phyloP scores from a whole-genome alignment of 2,888 invertebrate species.

The Brachypalpus laphriformis region DNA sequence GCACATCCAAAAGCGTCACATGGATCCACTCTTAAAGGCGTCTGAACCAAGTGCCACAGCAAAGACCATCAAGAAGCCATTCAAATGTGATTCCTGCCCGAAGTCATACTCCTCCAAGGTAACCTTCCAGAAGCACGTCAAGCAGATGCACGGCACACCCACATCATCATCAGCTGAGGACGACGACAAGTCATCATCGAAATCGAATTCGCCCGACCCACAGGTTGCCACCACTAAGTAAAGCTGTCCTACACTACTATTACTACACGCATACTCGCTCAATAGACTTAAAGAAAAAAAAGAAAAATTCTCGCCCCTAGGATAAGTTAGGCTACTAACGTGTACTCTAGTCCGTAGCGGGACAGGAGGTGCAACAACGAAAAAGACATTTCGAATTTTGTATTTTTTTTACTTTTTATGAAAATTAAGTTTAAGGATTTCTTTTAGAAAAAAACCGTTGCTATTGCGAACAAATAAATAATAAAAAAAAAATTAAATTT shows the following conservation, averaged over 20 bases:
- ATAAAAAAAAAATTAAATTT: background rate
- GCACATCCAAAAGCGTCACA: constrained; percentile 80
- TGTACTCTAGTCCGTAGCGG: constrained; percentile 41
- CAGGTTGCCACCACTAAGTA: constrained; percentile 1
- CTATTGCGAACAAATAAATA: constrained; percentile 18
- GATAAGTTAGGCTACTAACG: constrained; percentile 29
- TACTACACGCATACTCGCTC: constrained; percentile 50
- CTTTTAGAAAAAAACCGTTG: background rate
- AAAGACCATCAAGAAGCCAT: constrained; percentile 24
- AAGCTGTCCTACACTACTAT: background rate
- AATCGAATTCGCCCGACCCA: background rate
- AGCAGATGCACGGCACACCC: constrained; percentile 13
- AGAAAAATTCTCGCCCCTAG: constrained; percentile 47
- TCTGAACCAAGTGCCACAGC: background rate
- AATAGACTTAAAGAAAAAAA: constrained; percentile 33
- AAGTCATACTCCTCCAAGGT: constrained; percentile 44
- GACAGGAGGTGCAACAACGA: constrained; percentile 46
- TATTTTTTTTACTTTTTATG: background rate
- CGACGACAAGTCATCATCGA: background rate
- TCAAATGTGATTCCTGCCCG: constrained; percentile 43
- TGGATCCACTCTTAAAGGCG: too few species aligned
- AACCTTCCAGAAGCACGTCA: constrained; percentile 36
- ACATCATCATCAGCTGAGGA: background rate
- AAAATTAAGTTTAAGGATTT: background rate
- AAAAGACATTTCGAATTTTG: constrained; percentile 44